A percentile compares a stretch with the other conserved stretches of the same genome.
Evolutionary conservation across 2,888 invertebrate species (phyloP).

Genomic region (Plagiodera versicolora): DNA sequence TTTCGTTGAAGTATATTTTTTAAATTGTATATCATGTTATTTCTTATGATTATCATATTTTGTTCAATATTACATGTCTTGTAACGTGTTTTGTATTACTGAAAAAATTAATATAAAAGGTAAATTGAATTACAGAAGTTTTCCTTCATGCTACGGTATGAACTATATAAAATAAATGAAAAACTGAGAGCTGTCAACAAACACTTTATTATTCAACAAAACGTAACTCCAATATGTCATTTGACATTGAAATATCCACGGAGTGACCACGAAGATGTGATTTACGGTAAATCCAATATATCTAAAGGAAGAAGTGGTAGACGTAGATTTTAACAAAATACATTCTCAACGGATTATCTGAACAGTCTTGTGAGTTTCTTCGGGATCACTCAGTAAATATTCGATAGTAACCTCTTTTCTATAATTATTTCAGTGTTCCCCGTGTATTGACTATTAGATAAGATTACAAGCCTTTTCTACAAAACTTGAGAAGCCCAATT

Average conservation of each 20-base stretch:
- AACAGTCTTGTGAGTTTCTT: too few species aligned
- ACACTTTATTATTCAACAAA: constrained; percentile 22
- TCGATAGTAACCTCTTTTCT: constrained; percentile 3
- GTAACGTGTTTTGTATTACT: constrained; percentile 34
- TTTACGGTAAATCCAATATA: too few species aligned
- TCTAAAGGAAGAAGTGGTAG: too few species aligned
- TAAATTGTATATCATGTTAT: constrained; percentile 35
- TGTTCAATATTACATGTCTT: constrained; percentile 30
- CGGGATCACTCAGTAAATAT: neutral
- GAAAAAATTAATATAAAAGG: constrained; percentile 29
- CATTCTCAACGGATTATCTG: too few species aligned
- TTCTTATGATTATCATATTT: constrained; percentile 33
- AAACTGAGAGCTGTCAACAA: constrained; percentile 14
- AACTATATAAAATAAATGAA: neutral
- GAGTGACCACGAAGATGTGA: too few species aligned
- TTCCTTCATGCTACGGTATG: neutral
- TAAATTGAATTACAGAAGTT: constrained; percentile 10
- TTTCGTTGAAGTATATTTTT: constrained; percentile 28
- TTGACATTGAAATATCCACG: constrained; percentile 13
- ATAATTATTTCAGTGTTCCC: constrained; percentile 17
- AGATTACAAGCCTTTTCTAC: neutral
- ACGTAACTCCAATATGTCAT: constrained; percentile 18
- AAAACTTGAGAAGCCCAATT: neutral
- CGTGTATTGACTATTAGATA: constrained; percentile 20
- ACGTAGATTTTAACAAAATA: too few species aligned